Percentiles rank a stretch among this genome's conserved stretches.
Conservation (phyloP, 2,888 invertebrate species). For the Ligdia adustata region DNA sequence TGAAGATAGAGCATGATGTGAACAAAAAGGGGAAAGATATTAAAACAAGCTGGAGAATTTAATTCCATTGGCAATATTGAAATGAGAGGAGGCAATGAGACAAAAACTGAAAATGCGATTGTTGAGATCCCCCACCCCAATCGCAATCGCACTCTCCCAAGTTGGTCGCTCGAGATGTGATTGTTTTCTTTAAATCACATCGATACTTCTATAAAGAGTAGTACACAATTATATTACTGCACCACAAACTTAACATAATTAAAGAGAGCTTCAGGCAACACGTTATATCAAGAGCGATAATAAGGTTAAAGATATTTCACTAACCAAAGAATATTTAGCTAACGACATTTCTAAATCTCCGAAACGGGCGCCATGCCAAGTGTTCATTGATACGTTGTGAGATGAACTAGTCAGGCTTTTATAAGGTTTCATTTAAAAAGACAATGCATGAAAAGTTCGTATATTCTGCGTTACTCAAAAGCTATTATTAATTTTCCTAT, state of each 20-base stretch:
- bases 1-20: constrained; percentile 29
- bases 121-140: constrained; percentile 57
- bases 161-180: constrained; percentile 40
- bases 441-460: not conserved
- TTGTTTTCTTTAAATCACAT: constrained; percentile 35
- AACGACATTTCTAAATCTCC: constrained; percentile 19
- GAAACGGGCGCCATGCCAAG: constrained; percentile 17
- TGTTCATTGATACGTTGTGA: constrained; percentile 20
- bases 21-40: constrained; percentile 57
- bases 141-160: constrained; percentile 45
- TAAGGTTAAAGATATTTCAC: constrained; percentile 21
- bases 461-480: too few species aligned
- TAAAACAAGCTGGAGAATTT: constrained; percentile 67
- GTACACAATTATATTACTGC: too few species aligned
- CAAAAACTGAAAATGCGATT: constrained; percentile 68
- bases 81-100: constrained; percentile 61
- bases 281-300: too few species aligned
- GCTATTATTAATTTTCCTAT: not conserved
- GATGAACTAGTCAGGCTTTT: constrained; percentile 8
- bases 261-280: too few species aligned
- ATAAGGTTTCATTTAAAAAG: constrained; percentile 3
- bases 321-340: constrained; percentile 14
- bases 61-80: constrained; percentile 70
- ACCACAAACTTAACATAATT: too few species aligned
- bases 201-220: constrained; percentile 45